A percentile compares a stretch with the other conserved stretches of the same genome.
Evolutionary conservation across 2,113 vertebrate genomes (phyloP).

Genomic region (Xiphophorus couchianus): DNA sequence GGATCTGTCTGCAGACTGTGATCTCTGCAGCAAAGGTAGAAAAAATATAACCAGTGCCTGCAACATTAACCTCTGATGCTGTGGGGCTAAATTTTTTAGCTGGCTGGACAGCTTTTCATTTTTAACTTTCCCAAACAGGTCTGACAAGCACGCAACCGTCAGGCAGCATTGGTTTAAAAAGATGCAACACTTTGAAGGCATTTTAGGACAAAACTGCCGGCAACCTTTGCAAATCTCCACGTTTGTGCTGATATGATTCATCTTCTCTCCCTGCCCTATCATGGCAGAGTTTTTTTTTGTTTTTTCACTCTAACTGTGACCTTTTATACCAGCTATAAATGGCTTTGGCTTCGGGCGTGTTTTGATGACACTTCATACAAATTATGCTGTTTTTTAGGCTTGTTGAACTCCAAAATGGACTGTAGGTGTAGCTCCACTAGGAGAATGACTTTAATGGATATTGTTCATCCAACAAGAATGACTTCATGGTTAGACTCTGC

Average conservation of each 20-base stretch:
- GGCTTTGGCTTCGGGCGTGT: neutral
- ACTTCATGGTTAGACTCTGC: neutral
- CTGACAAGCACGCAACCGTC: neutral
- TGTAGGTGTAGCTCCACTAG: neutral
- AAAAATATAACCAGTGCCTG: neutral
- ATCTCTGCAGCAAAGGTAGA: neutral
- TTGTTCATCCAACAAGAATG: neutral
- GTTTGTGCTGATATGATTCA: constrained; percentile 4
- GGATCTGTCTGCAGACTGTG: neutral
- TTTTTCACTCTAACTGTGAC: constrained; percentile 11
- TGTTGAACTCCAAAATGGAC: constrained; percentile 1
- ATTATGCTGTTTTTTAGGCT: neutral
- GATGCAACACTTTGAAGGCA: neutral
- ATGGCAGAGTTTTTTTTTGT: neutral
- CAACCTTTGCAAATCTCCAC: neutral
- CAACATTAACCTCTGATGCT: neutral
- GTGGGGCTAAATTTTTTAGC: neutral
- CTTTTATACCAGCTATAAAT: constrained; percentile 27
- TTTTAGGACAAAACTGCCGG: neutral
- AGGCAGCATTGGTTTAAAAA: neutral
- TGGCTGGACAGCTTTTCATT: neutral
- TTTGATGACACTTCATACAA: constrained; percentile 17
- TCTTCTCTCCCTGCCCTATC: neutral
- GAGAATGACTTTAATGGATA: constrained; percentile 1
- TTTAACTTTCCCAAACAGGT: neutral